These are phyloP conservation scores for Sorex fumeus DNA, from an alignment of 2,113 vertebrate species.

Conservation along the genomic window DNA sequence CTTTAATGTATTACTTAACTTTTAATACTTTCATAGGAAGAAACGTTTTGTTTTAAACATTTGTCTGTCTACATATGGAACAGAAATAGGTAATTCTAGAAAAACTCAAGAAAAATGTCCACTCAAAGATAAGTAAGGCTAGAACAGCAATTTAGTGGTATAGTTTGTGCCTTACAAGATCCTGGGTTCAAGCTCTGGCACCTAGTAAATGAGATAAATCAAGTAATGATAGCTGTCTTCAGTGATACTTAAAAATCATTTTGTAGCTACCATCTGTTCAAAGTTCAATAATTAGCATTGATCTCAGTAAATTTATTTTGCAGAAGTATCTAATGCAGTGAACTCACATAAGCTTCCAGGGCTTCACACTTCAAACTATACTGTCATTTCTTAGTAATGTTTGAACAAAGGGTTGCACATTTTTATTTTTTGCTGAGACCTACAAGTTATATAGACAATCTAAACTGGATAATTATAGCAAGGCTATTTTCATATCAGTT, in stretches of 20 bases:
- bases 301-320: conserved; percentile 30
- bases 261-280: not conserved
- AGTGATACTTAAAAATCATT: conserved; percentile 36
- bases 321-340: not conserved
- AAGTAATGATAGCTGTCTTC: not conserved
- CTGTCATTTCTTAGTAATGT: conserved; percentile 27
- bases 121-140: not conserved
- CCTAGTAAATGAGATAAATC: not conserved
- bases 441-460: not conserved
- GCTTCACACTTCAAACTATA: not conserved
- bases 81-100: not conserved
- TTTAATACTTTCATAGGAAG: not conserved
- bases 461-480: not conserved
- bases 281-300: conserved; percentile 50
- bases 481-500: not conserved
- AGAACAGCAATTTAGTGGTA: too few species aligned
- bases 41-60: not conserved
- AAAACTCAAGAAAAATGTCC: not conserved
- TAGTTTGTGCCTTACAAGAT: too few species aligned
- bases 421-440: not conserved
- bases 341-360: not conserved
- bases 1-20: not conserved
- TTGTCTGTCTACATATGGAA: not conserved
- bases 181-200: too few species aligned
- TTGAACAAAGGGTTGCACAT: not conserved